These are phyloP conservation scores for Cheilosia vulpina DNA, from an alignment of 2,888 invertebrate species.

Conservation along the genomic window DNA sequence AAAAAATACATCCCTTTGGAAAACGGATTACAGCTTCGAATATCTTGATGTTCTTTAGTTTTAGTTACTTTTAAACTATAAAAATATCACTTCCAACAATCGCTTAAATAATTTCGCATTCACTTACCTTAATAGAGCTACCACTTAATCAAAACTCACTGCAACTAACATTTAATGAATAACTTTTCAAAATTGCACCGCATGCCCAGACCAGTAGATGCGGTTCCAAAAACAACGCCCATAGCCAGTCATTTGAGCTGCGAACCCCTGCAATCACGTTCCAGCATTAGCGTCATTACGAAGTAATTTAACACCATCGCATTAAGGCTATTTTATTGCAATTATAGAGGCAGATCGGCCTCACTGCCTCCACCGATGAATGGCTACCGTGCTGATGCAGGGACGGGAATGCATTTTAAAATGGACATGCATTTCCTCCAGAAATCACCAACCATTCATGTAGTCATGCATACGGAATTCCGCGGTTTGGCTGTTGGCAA, in stretches of 20 bases:
- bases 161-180: slow-evolving; percentile 58
- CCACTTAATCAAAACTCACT: slow-evolving; percentile 50
- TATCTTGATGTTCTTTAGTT: no score
- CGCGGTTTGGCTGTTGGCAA: slow-evolving; percentile 60
- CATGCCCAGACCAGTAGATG: slow-evolving; percentile 9
- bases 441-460: slow-evolving; percentile 48
- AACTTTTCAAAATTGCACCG: slow-evolving; percentile 45
- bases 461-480: slow-evolving; percentile 63
- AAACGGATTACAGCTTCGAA: no score
- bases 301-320: slow-evolving; percentile 72
- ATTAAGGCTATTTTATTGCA: slow-evolving; percentile 68
- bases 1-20: no score
- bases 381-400: slow-evolving; percentile 38
- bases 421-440: slow-evolving; percentile 55
- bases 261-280: slow-evolving; percentile 55
- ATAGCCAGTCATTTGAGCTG: slow-evolving; percentile 26
- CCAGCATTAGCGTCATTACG: slow-evolving; percentile 63
- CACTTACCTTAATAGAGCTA: slow-evolving; percentile 35
- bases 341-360: slow-evolving; percentile 57
- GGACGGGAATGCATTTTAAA: slow-evolving; percentile 42
- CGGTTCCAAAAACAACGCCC: slow-evolving; percentile 50
- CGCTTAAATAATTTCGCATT: slow-evolving; percentile 7
- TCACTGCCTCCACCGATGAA: slow-evolving; percentile 8
- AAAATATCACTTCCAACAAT: not conserved
- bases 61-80: no score